A percentile compares a stretch with the other conserved stretches of the same genome.
These are phyloP conservation scores for Echiichthys vipera DNA, from an alignment of 2,797 vertebrate genomes.

Conservation along the genomic window DNA sequence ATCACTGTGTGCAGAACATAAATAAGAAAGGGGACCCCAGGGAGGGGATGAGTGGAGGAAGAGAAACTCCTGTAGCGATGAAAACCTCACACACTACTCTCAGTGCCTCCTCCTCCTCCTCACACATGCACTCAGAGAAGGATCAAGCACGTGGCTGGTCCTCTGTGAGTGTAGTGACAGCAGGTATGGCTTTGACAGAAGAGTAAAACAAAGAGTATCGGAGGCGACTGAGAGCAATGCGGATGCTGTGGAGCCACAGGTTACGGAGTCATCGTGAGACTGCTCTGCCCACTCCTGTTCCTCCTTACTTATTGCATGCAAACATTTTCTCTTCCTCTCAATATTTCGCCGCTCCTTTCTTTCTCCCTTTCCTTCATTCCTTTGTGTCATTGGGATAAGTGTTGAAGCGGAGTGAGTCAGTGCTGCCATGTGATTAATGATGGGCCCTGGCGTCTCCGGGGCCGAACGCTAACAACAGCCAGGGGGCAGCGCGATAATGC, in stretches of 20 bases:
- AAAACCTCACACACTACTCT: slow-evolving; percentile 68
- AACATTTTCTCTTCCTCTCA: not conserved
- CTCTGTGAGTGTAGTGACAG: slow-evolving; percentile 60
- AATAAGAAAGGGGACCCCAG: slow-evolving; percentile 71
- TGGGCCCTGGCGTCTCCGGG: slow-evolving; percentile 72
- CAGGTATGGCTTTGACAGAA: slow-evolving; percentile 60
- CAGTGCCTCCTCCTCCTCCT: slow-evolving; percentile 36
- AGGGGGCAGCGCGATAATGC: slow-evolving; percentile 82
- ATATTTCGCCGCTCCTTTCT: slow-evolving; percentile 24
- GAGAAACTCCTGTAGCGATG: slow-evolving; percentile 81
- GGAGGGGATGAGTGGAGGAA: slow-evolving; percentile 75
- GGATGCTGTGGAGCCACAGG: slow-evolving; percentile 47
- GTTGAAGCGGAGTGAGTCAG: slow-evolving; percentile 69
- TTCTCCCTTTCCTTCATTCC: slow-evolving; percentile 56
- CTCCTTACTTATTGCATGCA: not conserved
- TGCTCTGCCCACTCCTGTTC: slow-evolving; percentile 22
- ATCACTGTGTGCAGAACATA: slow-evolving; percentile 62
- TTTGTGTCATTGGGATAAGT: slow-evolving; percentile 70
- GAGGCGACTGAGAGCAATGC: slow-evolving; percentile 13
- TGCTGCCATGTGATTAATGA: slow-evolving; percentile 79
- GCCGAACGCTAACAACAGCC: slow-evolving; percentile 79
- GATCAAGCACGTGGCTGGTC: slow-evolving; percentile 75
- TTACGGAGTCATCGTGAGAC: slow-evolving; percentile 20
- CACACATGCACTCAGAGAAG: slow-evolving; percentile 46
- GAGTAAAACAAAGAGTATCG: slow-evolving; percentile 22